Base-by-base conservation (phyloP, 2,888 invertebrate species). In the Spatulosminthurus flaviceps region DNA sequence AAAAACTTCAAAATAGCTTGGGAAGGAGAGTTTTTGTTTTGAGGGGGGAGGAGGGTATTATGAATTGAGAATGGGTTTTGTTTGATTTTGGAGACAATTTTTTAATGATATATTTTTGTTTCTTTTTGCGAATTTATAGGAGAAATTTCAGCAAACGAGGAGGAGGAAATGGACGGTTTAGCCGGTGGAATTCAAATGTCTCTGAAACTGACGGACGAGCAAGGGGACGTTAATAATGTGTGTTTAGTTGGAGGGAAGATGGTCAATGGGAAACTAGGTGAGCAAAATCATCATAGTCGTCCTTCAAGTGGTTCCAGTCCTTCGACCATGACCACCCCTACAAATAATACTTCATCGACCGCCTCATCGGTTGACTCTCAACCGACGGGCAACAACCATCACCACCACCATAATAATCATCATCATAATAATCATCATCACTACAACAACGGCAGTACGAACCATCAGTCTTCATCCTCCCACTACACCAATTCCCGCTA, bases 121-220 rank as follows among this genome's bases (percentile, higher is more conserved):
- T 61, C 24, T 34, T 22, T 72, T 67, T 64, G 71, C 74, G 61
- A 41, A 28, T 26, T 82, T 77, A 24, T 80, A 85, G 85, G 85
- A 83, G 85, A 84, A 83, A 83, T 81, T 83, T 85, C 85, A 82
- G 84, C 83, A 75, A 84, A 84, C 85, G 85, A 85, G 83, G 85
- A 85, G 77, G 85, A 84, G 73, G 85, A 81, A 66, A 76, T 51
- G 64, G 80, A 82, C 41, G 79, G 77, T 69, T 60, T 51, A 75
- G 41, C 51, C 22, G 60, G 64, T 9, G 64, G 26, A 64, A 64
- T 64, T 64, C 26, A 64, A 64, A 64, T 26, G 64, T 26, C 80
- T 1, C 77, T 79, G 70, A 80, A 79, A 79, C 79, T 80, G 43
- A 76, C 71, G 34, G 61, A 66, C 41, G 71, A 64, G 41, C 78